Conservation (phyloP, 2,888 invertebrate genomes). For the Drosophila tanythrix region DNA sequence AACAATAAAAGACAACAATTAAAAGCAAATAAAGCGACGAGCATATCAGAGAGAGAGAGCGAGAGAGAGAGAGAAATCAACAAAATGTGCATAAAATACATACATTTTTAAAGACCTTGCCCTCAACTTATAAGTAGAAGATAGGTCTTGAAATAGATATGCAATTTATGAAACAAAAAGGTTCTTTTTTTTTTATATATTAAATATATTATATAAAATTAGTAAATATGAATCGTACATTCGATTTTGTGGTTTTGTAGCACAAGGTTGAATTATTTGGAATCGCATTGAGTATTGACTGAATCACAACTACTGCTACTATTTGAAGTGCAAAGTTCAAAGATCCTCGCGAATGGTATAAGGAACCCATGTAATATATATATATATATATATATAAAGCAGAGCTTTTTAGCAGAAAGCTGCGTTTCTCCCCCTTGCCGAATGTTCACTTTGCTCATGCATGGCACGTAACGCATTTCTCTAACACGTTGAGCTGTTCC, state of each 20-base stretch:
- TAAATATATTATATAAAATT: background rate
- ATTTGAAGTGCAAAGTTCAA: slow-evolving; percentile 10
- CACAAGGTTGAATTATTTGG: background rate
- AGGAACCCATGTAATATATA: background rate
- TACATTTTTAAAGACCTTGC: background rate
- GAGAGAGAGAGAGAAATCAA: background rate
- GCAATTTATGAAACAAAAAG: background rate
- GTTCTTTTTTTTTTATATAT: background rate
- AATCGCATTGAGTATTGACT: slow-evolving; percentile 13
- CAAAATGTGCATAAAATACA: background rate
- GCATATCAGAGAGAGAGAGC: background rate
- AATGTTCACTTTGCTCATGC: slow-evolving; percentile 44
- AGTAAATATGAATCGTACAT: background rate
- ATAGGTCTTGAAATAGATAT: background rate
- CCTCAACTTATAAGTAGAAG: no score
- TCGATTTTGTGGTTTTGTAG: background rate
- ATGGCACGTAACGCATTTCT: slow-evolving; percentile 77
- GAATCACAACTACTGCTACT: background rate
- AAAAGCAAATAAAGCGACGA: background rate
- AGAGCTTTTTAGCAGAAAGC: background rate
- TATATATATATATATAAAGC: background rate
- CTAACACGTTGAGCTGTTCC: slow-evolving; percentile 56
- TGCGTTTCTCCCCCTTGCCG: slow-evolving; percentile 3
- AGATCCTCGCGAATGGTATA: slow-evolving; percentile 16
- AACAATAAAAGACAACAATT: background rate